Evolutionary conservation across 2,113 vertebrate species (phyloP).

Genomic region (Catharus minimus): DNA sequence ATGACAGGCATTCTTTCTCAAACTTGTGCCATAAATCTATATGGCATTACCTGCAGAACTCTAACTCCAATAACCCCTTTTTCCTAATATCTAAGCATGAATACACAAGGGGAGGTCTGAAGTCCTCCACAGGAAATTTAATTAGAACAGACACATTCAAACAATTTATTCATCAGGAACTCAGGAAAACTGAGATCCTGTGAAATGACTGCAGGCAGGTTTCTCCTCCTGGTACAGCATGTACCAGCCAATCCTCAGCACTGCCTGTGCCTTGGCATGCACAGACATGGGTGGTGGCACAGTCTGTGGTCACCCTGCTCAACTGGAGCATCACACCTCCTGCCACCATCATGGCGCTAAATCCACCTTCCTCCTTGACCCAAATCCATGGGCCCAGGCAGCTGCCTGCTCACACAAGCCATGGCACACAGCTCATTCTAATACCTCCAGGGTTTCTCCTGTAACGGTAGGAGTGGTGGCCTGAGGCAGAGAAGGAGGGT

Average conservation of each 20-base stretch:
- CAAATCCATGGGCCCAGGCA: neutral
- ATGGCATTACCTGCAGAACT: neutral
- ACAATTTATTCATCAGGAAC: neutral
- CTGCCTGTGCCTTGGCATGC: neutral
- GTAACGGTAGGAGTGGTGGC: neutral
- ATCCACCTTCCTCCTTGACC: neutral
- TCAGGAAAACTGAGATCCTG: neutral
- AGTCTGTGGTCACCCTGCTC: neutral
- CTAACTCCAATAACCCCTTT: neutral
- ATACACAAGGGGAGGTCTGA: neutral
- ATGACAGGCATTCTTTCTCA: neutral
- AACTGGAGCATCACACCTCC: neutral
- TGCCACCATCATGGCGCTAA: fast-evolving
- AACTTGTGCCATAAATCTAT: neutral
- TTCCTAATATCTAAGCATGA: neutral
- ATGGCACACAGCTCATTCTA: neutral
- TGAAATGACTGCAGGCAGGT: neutral
- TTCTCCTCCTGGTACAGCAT: neutral
- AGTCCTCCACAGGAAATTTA: neutral
- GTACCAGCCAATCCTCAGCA: neutral
- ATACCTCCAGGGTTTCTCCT: neutral
- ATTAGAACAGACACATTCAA: neutral
- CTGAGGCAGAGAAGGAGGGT: neutral
- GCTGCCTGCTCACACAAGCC: neutral
- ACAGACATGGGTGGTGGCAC: neutral